Conservation (phyloP, 2,113 vertebrate species). For the Cavia aperea region DNA sequence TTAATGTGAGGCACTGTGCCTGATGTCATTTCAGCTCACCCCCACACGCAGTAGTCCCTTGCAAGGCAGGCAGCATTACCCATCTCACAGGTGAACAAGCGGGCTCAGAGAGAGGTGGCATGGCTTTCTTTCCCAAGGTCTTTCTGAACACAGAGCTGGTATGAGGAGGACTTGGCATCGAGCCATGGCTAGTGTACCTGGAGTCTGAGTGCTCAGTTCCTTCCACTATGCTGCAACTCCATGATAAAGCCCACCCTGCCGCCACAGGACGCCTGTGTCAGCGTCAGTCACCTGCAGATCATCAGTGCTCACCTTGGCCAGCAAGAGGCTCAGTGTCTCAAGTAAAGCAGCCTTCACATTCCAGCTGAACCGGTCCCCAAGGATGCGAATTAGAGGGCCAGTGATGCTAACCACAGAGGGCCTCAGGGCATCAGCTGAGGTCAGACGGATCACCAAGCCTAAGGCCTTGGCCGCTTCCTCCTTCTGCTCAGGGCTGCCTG, state of each 20-base stretch:
- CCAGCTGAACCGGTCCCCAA: conserved; percentile 95
- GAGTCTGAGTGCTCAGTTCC: background rate
- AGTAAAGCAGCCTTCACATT: conserved; percentile 94
- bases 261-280: fast-evolving
- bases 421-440: conserved; percentile 92
- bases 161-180: background rate
- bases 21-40: no score
- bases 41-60: fast-evolving
- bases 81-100: background rate
- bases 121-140: background rate
- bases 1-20: background rate
- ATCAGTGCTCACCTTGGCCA: conserved; percentile 85
- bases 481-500: conserved; percentile 95
- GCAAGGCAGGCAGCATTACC: background rate
- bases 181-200: background rate
- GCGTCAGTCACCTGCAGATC: background rate
- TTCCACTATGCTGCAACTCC: background rate
- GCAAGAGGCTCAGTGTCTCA: conserved; percentile 92
- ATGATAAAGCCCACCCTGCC: no score
- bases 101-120: background rate
- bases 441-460: conserved; percentile 92
- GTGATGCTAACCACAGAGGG: conserved; percentile 97
- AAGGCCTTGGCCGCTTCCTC: conserved; percentile 95
- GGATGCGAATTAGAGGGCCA: conserved; percentile 94
- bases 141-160: background rate